These are phyloP conservation scores for Cremastinae sp. DNA, from an alignment of 2,888 invertebrate genomes.

Conservation along the genomic window DNA sequence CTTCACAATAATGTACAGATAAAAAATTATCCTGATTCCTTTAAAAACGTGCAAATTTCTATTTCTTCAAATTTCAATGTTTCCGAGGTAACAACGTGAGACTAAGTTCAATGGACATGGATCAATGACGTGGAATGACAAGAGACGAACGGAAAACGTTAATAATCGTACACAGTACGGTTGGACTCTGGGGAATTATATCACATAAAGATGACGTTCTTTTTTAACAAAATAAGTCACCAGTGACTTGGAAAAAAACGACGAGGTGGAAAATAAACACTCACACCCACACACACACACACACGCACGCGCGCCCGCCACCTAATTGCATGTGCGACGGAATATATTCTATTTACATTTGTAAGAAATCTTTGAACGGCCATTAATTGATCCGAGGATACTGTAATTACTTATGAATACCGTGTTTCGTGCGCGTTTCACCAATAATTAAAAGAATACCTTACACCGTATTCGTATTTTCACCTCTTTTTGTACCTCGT, in stretches of 20 bases:
- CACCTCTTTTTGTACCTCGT: slow-evolving; percentile 43
- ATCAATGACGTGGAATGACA: too few relatives aligned
- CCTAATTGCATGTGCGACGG: slow-evolving; percentile 36
- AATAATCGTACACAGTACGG: slow-evolving; percentile 28
- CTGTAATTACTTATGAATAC: slow-evolving; percentile 48
- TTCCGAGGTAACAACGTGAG: too few relatives aligned
- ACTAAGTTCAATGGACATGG: too few relatives aligned
- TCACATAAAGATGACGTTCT: slow-evolving; percentile 31
- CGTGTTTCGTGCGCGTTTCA: slow-evolving; percentile 55
- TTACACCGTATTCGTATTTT: slow-evolving; percentile 37
- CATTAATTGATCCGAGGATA: slow-evolving; percentile 30
- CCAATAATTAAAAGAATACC: slow-evolving; percentile 46
- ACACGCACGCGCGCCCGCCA: slow-evolving; percentile 21
- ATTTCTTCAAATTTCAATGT: too few relatives aligned
- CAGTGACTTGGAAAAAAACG: slow-evolving; percentile 26
- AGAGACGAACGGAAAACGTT: too few relatives aligned
- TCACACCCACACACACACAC: slow-evolving; percentile 20
- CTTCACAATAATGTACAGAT: too few relatives aligned
- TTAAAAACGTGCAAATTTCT: too few relatives aligned
- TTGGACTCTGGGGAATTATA: slow-evolving; percentile 6
- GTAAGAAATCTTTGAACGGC: slow-evolving; percentile 40
- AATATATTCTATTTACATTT: slow-evolving; percentile 47
- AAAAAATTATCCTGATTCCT: too few relatives aligned
- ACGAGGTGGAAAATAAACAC: not conserved
- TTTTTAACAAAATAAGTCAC: slow-evolving; percentile 12